A percentile compares a stretch with the other conserved stretches of the same genome.
These are phyloP conservation scores for Anthopleura xanthogrammica DNA, from an alignment of 92 coral and sea anemone genomes.

Conservation along the genomic window DNA sequence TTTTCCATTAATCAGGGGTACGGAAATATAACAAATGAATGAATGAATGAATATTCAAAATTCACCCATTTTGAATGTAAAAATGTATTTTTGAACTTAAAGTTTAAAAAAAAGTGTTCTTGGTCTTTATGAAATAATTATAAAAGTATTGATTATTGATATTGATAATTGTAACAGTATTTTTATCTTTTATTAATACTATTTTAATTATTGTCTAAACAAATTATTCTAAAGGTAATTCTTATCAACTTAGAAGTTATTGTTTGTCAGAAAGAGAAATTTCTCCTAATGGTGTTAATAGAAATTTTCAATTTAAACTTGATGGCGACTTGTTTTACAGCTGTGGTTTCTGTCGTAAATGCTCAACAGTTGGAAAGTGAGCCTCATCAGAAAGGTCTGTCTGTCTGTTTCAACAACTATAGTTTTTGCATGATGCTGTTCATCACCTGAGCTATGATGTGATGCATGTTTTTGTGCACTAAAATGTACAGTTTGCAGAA, in stretches of 20 bases:
- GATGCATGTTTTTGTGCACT: neutral
- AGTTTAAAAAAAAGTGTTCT: too few relatives aligned
- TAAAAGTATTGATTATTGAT: too few relatives aligned
- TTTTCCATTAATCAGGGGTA: too few relatives aligned
- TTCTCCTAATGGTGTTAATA: neutral
- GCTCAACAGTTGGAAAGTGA: slow-evolving; percentile 7
- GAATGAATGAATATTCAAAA: too few relatives aligned
- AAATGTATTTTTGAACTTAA: too few relatives aligned
- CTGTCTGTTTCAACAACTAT: neutral
- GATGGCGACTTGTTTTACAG: slow-evolving; percentile 31
- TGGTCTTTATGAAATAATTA: too few relatives aligned
- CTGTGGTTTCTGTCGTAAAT: slow-evolving; percentile 27
- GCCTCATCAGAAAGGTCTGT: slow-evolving; percentile 32
- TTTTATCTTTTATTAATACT: too few relatives aligned
- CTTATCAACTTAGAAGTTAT: neutral
- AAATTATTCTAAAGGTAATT: neutral
- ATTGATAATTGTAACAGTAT: too few relatives aligned
- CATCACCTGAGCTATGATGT: neutral
- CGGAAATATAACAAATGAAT: too few relatives aligned
- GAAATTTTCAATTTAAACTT: neutral
- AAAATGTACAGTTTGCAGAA: neutral
- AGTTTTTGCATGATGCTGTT: neutral
- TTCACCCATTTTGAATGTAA: too few relatives aligned
- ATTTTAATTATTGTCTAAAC: neutral
- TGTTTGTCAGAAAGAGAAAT: neutral